Percentiles rank a stretch among this genome's conserved stretches.
phyloP scores from a whole-genome alignment of 2,888 invertebrate species.

The Sycophila texana region DNA sequence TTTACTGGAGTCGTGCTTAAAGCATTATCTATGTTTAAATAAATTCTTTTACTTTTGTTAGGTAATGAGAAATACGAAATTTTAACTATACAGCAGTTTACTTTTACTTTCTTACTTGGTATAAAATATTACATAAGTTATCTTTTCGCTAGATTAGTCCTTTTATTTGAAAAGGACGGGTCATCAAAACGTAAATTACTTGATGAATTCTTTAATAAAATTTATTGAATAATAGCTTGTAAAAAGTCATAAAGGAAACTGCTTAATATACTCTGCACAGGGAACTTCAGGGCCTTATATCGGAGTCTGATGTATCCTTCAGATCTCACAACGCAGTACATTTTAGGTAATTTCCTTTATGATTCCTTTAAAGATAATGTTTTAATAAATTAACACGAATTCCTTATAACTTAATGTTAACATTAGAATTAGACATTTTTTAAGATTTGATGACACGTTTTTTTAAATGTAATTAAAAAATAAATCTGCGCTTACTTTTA shows the following conservation, averaged over 20 bases:
- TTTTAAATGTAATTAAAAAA: conserved; percentile 5
- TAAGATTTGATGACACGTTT: conserved; percentile 22
- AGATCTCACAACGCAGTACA: conserved; percentile 56
- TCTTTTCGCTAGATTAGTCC: conserved; percentile 21
- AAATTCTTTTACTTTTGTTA: conserved; percentile 50
- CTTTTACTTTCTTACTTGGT: conserved; percentile 56
- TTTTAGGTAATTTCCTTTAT: conserved; percentile 59
- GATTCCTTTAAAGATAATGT: conserved; percentile 53
- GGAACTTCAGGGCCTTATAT: conserved; percentile 57
- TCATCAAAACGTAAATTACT: conserved; percentile 40
- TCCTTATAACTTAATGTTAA: conserved; percentile 20
- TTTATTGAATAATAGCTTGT: conserved; percentile 45
- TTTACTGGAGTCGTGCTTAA: conserved; percentile 14
- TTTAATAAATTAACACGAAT: conserved; percentile 51
- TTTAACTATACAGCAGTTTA: conserved; percentile 53
- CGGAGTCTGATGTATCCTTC: conserved; percentile 57
- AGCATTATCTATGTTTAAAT: conserved; percentile 23
- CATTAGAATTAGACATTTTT: conserved; percentile 32
- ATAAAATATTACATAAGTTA: conserved; percentile 32
- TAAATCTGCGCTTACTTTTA: too few relatives aligned
- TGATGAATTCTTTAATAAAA: conserved; percentile 7
- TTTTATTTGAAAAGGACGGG: conserved; percentile 32
- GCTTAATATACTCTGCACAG: conserved; percentile 57
- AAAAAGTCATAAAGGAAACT: conserved; percentile 59
- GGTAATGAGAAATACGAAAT: conserved; percentile 30